Conservation (phyloP, 2,797 vertebrate genomes). For the Scarus forsteni region DNA sequence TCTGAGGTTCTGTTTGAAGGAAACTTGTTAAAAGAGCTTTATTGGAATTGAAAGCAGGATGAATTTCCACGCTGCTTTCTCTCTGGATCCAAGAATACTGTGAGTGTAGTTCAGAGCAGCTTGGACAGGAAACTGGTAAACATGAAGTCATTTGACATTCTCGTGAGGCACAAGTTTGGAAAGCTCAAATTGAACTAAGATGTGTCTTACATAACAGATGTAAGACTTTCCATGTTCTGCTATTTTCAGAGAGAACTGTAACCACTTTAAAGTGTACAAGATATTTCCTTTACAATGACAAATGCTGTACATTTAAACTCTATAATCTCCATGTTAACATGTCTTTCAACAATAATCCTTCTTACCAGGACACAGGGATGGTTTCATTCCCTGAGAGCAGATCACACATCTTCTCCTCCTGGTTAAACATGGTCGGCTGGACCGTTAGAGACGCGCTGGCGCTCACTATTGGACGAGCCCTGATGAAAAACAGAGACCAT, state of each 20-base stretch:
- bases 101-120: conserved; percentile 19
- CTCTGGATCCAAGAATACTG: conserved; percentile 41
- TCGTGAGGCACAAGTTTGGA: conserved; percentile 53
- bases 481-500: conserved; percentile 56
- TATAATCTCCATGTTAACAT: conserved; percentile 2
- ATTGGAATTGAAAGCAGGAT: conserved; percentile 12
- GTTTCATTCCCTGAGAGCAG: conserved; percentile 75
- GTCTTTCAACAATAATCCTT: not conserved
- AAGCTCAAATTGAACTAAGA: conserved; percentile 41
- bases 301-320: not conserved
- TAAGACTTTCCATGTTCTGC: conserved; percentile 58
- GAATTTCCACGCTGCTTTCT: conserved; percentile 31
- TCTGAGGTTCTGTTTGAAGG: conserved; percentile 22
- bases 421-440: conserved; percentile 91
- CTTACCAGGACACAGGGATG: conserved; percentile 88
- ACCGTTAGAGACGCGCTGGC: conserved; percentile 87
- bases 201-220: conserved; percentile 50
- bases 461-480: conserved; percentile 91
- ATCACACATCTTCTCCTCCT: conserved; percentile 90
- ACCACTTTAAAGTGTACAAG: conserved; percentile 3
- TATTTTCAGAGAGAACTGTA: conserved; percentile 15
- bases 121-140: conserved; percentile 60
- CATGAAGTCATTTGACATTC: conserved; percentile 65
- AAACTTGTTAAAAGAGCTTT: conserved; percentile 45
- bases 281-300: conserved; percentile 1